A percentile compares a stretch with the other conserved stretches of the same genome.
phyloP scores from a whole-genome alignment of 2,888 invertebrate species.

The Neoscelio sp. region DNA sequence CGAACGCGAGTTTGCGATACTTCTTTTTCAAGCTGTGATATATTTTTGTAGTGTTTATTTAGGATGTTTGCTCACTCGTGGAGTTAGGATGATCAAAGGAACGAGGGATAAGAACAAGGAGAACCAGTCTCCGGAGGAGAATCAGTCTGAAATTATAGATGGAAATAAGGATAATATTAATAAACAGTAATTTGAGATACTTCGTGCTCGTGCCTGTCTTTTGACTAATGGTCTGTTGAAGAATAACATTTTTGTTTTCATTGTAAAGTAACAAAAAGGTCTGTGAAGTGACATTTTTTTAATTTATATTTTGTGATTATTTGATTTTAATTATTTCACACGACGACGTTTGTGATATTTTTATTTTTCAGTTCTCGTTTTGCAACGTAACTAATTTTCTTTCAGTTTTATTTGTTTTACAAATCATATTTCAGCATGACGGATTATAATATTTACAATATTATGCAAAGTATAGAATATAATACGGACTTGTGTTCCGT shows the following conservation, averaged over 20 bases:
- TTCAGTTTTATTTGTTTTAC: no score
- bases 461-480: no score
- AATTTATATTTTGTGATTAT: no score
- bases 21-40: conserved; percentile 36
- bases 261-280: no score
- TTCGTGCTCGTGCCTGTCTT: background rate
- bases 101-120: conserved; percentile 72
- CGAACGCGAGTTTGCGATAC: background rate
- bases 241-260: background rate
- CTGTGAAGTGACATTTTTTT: no score
- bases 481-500: no score
- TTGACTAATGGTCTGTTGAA: background rate
- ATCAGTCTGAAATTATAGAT: conserved; percentile 48
- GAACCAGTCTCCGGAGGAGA: conserved; percentile 72
- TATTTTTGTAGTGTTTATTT: conserved; percentile 33
- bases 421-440: no score
- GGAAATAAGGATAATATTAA: conserved; percentile 72
- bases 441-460: no score
- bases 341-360: background rate
- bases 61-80: conserved; percentile 11
- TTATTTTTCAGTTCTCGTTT: no score
- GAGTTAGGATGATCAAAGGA: conserved; percentile 65
- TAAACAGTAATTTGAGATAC: conserved; percentile 69
- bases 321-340: no score
- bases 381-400: no score